A percentile compares a stretch with the other conserved stretches of the same genome.
Evolutionary conservation across 37 sponge, comb jelly and placozoan species (phyloP).

Genomic region (Corticium candelabrum): DNA sequence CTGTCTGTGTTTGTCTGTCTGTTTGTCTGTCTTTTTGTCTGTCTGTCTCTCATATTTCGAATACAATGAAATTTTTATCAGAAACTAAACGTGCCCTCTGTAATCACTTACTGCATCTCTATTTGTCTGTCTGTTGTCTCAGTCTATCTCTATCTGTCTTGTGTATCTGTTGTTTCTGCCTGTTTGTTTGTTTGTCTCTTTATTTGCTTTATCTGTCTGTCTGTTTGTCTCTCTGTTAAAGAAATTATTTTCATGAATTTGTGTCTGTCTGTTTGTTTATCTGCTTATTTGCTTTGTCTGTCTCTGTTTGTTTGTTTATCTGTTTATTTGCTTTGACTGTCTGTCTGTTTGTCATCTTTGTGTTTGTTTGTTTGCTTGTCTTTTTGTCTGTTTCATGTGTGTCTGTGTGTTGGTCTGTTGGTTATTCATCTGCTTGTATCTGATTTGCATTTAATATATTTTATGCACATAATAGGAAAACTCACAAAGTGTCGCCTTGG

Average conservation of each 20-base stretch:
- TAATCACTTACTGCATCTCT: too few relatives aligned
- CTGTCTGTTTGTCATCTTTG: not conserved
- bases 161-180: too few relatives aligned
- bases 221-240: not conserved
- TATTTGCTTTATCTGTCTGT: too few relatives aligned
- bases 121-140: too few relatives aligned
- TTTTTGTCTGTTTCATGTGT: not conserved
- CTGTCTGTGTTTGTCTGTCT: too few relatives aligned
- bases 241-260: not conserved
- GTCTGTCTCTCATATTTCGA: not conserved
- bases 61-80: not conserved
- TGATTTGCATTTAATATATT: too few relatives aligned
- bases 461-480: too few relatives aligned
- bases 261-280: too few relatives aligned
- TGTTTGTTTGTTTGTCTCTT: too few relatives aligned
- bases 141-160: too few relatives aligned
- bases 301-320: not conserved
- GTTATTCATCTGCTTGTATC: too few relatives aligned
- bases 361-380: conserved; percentile 5
- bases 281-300: not conserved
- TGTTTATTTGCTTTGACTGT: not conserved
- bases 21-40: too few relatives aligned
- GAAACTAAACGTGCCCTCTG: not conserved
- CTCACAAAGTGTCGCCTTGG: conserved; percentile 63
- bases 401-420: not conserved